A percentile compares a stretch with the other conserved stretches of the same genome.
phyloP scores from a whole-genome alignment of 1,140 invertebrate genomes.

The Neuroterus valhalla region DNA sequence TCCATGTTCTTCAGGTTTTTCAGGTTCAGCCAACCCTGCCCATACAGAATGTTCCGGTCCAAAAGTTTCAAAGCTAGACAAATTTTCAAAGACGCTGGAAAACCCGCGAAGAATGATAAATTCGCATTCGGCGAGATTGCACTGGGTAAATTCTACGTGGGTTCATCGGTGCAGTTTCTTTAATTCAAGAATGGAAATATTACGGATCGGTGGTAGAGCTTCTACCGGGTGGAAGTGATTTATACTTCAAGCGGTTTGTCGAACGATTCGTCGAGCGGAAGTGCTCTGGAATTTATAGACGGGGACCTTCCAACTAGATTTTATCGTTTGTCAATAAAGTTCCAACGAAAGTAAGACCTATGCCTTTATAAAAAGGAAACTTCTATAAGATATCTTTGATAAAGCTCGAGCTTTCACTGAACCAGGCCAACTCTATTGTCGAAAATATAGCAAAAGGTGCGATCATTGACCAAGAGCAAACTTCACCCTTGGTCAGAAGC shows the following conservation, averaged over 20 bases:
- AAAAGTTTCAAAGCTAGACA: too few relatives aligned
- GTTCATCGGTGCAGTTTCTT: conserved; percentile 38
- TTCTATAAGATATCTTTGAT: too few relatives aligned
- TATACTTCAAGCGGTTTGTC: conserved; percentile 67
- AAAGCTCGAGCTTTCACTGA: conserved; percentile 11
- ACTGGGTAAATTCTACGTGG: background rate
- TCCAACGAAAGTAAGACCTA: conserved; percentile 55
- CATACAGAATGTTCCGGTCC: too few relatives aligned
- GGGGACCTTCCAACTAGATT: conserved; percentile 60
- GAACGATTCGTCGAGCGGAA: conserved; percentile 63
- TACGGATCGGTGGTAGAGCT: conserved; percentile 45
- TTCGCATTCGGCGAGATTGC: background rate
- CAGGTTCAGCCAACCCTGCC: too few relatives aligned
- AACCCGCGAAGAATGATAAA: background rate
- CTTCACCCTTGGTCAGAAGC: too few relatives aligned
- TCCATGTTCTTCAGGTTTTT: too few relatives aligned
- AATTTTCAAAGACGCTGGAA: too few relatives aligned
- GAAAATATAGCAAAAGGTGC: conserved; percentile 1
- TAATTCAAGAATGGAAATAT: conserved; percentile 53
- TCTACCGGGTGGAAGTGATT: conserved; percentile 59
- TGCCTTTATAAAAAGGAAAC: background rate
- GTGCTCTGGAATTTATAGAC: conserved; percentile 62
- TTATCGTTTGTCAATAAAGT: conserved; percentile 70
- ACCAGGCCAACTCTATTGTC: background rate
- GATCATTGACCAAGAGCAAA: background rate